These are phyloP conservation scores for Cataglyphis albicans DNA, from an alignment of 2,888 invertebrate genomes.

Conservation along the genomic window DNA sequence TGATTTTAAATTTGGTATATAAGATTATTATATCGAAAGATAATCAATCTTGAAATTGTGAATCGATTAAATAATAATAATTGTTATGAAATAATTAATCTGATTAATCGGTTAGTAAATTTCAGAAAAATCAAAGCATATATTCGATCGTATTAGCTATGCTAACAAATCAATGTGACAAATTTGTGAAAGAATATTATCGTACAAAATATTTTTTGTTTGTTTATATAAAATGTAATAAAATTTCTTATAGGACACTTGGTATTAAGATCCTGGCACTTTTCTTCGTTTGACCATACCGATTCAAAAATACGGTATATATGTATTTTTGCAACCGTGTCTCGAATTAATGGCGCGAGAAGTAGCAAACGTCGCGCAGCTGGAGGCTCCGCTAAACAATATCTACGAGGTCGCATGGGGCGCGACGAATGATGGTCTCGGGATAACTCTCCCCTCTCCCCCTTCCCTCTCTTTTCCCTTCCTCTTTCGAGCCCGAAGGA, in stretches of 20 bases:
- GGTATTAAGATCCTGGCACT: neutral
- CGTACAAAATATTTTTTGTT: neutral
- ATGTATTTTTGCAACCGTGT: constrained; percentile 1
- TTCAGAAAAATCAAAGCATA: neutral
- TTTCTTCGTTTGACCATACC: constrained; percentile 24
- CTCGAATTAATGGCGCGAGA: constrained; percentile 24
- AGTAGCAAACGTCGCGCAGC: constrained; percentile 33
- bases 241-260: neutral
- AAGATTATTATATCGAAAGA: neutral
- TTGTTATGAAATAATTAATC: neutral
- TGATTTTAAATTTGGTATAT: neutral
- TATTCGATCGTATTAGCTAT: neutral
- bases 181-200: neutral
- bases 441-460: neutral
- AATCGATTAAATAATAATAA: neutral
- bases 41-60: neutral
- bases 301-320: neutral
- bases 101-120: neutral
- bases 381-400: constrained; percentile 16
- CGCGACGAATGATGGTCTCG: constrained; percentile 26
- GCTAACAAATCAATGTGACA: neutral
- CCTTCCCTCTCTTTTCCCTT: too few species aligned
- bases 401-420: neutral
- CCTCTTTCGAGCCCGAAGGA: neutral
- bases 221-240: neutral